phyloP scores from a whole-genome alignment of 2,113 vertebrate genomes.

The Petrocephalus microphthalmus region DNA sequence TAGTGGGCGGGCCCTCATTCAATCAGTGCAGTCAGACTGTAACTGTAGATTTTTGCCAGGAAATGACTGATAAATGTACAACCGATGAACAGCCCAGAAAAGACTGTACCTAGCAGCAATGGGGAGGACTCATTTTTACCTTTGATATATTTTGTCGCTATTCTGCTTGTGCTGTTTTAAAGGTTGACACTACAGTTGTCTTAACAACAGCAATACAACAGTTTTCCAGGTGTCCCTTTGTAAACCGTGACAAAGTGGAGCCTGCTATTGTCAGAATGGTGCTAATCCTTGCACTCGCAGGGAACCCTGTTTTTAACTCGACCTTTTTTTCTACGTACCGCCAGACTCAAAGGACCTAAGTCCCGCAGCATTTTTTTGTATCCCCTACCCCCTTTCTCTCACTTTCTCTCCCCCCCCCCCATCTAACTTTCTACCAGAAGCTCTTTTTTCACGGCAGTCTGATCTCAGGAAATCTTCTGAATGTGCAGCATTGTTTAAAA shows the following conservation, averaged over 20 bases:
- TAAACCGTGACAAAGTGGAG: constrained; percentile 4
- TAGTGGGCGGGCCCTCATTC: constrained; percentile 63
- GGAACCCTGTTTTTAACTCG: constrained; percentile 26
- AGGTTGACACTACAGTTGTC: constrained; percentile 45
- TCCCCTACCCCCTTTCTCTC: constrained; percentile 42
- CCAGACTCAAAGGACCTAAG: background rate
- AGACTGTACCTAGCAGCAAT: constrained; percentile 65
- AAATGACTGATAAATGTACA: constrained; percentile 95
- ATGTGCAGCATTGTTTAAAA: constrained; percentile 79
- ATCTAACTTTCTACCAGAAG: constrained; percentile 62
- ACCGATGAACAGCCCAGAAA: constrained; percentile 82
- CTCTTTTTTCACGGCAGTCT: constrained; percentile 75
- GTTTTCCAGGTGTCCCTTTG: constrained; percentile 44
- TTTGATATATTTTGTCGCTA: constrained; percentile 37
- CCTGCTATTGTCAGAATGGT: constrained; percentile 14
- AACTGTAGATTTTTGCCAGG: constrained; percentile 92
- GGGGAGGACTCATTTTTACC: constrained; percentile 15
- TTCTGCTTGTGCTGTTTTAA: constrained; percentile 33
- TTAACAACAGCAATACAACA: constrained; percentile 56
- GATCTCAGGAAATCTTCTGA: constrained; percentile 95
- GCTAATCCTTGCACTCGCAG: constrained; percentile 49
- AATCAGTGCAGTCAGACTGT: constrained; percentile 80
- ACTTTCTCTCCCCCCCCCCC: constrained; percentile 53
- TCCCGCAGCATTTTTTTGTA: constrained; percentile 53
- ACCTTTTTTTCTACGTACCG: background rate